phyloP scores from a whole-genome alignment of 2,888 invertebrate species.

The Thumatha senex region DNA sequence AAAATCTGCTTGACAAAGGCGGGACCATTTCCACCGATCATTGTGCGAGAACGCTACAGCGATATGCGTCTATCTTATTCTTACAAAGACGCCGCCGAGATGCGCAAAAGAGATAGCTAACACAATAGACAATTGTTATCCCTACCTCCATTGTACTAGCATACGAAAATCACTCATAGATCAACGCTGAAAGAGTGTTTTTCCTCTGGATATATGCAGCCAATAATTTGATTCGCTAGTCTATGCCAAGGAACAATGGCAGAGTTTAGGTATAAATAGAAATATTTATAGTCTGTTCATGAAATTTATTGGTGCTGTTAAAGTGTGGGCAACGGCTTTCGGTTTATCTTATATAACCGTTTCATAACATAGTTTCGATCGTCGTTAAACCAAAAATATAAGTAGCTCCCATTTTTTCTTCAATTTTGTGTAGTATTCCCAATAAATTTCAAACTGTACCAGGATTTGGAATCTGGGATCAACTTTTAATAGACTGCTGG shows the following conservation, averaged over 20 bases:
- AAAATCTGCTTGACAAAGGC: slow-evolving; percentile 70
- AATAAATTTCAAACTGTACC: too few relatives aligned
- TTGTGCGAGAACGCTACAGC: slow-evolving; percentile 60
- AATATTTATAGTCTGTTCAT: slow-evolving; percentile 44
- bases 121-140: slow-evolving; percentile 83
- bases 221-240: slow-evolving; percentile 78
- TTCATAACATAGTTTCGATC: slow-evolving; percentile 32
- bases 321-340: slow-evolving; percentile 46
- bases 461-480: too few relatives aligned
- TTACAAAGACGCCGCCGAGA: slow-evolving; percentile 59
- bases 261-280: slow-evolving; percentile 56
- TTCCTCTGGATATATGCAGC: slow-evolving; percentile 50
- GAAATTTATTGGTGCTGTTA: slow-evolving; percentile 53
- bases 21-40: slow-evolving; percentile 62
- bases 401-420: too few relatives aligned
- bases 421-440: too few relatives aligned
- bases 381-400: slow-evolving; percentile 37
- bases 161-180: slow-evolving; percentile 45
- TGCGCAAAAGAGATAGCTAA: slow-evolving; percentile 78
- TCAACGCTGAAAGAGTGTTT: slow-evolving; percentile 34
- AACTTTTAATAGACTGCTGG: too few relatives aligned
- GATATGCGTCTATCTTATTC: slow-evolving; percentile 51
- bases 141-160: slow-evolving; percentile 56
- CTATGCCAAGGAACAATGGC: slow-evolving; percentile 78
- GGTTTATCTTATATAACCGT: slow-evolving; percentile 14